Evolutionary conservation across 2,888 invertebrate species (phyloP), one percentile per base, ranked within the genome.

Genomic region (Strigamia crassipes): DNA sequence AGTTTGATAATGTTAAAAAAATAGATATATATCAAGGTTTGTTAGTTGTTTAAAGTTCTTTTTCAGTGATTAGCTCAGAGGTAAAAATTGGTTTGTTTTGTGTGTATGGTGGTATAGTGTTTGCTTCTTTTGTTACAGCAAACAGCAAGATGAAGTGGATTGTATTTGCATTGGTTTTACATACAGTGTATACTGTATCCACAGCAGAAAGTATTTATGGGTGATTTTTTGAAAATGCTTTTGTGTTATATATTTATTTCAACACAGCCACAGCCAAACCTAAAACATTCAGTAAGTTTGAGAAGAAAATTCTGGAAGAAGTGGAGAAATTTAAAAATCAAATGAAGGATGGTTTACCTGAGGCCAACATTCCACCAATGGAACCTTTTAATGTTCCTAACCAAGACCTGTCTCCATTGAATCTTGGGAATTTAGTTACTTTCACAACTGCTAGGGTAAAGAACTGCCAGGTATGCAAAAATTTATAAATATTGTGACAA

Each of bases 281-380:
- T 27, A 27, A 27, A 27, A 1, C 3, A 46, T 46, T 46, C 4
- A 46, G 46, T 5, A 46, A 46, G 12, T 13, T 46, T n/a, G 46
- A 46, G 46, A 73, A 18, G 13, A 73, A 73, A 73, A 31, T 73
- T 10, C 0, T 31, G 21, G 73, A 15, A 18, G 27, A 31, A 73
- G 31, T 73, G 4, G 73, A 73, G 15, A 73, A 73, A 31, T 73
- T 73, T 12, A 73, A 73, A 18, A 5, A 9, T 1, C n/a, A 73
- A 73, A 73, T 73, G 73, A 73, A 8, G 15, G 23, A 1, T 73
- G 73, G 73, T 31, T 12, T 73, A 15, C 73, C 73, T 15, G 73
- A 73, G 21, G 73, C 73, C 73, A 73, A 73, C 18, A 15, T 73
- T 31, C 73, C 73, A 73, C 73, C 73, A 13, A 27, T 73, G 27